Percentiles rank a stretch among this genome's conserved stretches.
Conservation (phyloP, 2,888 invertebrate species). For the Theodoxus fluviatilis region DNA sequence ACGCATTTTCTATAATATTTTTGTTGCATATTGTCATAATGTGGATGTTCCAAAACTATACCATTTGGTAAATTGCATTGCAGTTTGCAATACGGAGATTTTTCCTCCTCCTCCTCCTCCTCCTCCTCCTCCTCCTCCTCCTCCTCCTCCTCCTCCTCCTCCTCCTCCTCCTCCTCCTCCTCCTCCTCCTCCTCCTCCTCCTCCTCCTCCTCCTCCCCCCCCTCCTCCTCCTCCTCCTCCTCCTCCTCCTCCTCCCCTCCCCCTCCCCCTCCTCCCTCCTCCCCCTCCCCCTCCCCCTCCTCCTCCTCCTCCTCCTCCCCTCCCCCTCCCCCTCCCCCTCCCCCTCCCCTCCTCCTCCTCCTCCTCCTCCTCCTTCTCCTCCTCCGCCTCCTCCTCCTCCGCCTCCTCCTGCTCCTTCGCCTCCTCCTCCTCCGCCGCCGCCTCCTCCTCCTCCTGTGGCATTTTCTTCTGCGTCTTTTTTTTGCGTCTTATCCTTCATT, state of each 20-base stretch:
- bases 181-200: neutral
- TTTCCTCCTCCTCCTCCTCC: conserved; percentile 1
- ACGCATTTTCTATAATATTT: too few species aligned
- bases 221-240: neutral
- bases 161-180: neutral
- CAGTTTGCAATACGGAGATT: too few species aligned
- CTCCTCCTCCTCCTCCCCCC: neutral
- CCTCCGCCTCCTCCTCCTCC: too few species aligned
- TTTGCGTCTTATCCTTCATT: too few species aligned
- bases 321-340: neutral
- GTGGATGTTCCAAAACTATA: too few species aligned
- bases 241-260: neutral
- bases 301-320: neutral
- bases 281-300: conserved; percentile 4
- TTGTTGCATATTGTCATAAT: too few species aligned
- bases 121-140: conserved; percentile 7
- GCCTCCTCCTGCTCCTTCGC: too few species aligned
- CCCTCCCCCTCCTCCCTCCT: neutral
- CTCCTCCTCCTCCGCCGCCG: too few species aligned
- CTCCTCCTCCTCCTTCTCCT: neutral
- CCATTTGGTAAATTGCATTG: too few species aligned
- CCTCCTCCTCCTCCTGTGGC: too few species aligned
- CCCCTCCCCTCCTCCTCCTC: neutral
- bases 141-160: neutral
- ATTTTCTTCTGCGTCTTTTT: too few species aligned